Base-by-base conservation (phyloP, 2,797 vertebrate genomes). In the Parauchenoglanis ngamensis region DNA sequence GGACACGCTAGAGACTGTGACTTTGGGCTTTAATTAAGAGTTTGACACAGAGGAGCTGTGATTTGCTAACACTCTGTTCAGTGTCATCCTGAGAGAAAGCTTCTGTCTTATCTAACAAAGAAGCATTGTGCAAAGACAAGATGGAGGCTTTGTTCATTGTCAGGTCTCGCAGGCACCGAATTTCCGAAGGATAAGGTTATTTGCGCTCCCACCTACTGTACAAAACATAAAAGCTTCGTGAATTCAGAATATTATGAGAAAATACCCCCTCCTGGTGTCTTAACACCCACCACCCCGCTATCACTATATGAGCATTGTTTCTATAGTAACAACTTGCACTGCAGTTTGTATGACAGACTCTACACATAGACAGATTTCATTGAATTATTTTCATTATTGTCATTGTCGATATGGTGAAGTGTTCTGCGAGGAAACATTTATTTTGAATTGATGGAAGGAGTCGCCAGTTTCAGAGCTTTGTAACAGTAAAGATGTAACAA, bases 21-120 rank as follows among this genome's bases (percentile, higher is more conserved):
- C 82, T 85, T 83, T 63, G 63, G 83, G 70, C 67, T 90, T 89
- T 87, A 89, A 90, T 90, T 90, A 89, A 79, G 70, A 87, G 52
- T 86, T 89, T 73, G 44, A 77, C 49, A 84, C 73, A n/a, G 80
- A 59, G 56, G 10, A 77, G 44, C 46, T 28, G 65, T 57, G 77
- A 35, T 79, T 59, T 82, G 19, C 21, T 83, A 65, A 52, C 31
- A 59, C 25, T 68, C 57, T 78, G 49, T 59, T 87, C 72, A 25
- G 44, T 19, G 59, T 75, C 63, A 44, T 80, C 7, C 81, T 87
- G 31, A 31, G 57, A 63, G 56, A 79, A 85, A 61, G 78, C 68
- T 76, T 25, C 31, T 40, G 21, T 40, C 56, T 80, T 80, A 80
- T 80, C 77, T 59, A 80, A 61, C 35, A 44, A 61, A 44, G 21